Evolutionary conservation across 2,113 vertebrate genomes (phyloP).

Genomic region (Silurus asotus): DNA sequence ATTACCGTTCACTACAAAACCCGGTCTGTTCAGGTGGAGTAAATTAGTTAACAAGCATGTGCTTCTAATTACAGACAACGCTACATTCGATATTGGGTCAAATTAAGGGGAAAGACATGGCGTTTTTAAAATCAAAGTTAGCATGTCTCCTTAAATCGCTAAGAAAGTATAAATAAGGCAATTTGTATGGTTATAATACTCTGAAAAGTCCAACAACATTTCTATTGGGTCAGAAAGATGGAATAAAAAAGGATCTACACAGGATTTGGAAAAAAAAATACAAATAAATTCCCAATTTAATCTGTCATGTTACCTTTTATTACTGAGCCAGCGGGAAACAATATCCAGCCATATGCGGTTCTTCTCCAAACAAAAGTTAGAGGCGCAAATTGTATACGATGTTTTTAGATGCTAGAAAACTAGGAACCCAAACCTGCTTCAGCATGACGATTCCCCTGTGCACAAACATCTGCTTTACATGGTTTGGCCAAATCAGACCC

Average conservation of each 20-base stretch:
- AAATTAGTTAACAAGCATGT: constrained; percentile 18
- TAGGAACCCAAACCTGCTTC: no score
- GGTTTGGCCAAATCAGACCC: no score
- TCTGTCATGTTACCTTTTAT: not conserved
- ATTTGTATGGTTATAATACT: not conserved
- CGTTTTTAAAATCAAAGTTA: constrained; percentile 22
- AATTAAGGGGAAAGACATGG: constrained; percentile 10
- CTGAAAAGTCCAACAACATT: not conserved
- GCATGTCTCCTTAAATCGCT: constrained; percentile 2
- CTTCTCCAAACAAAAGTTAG: no score
- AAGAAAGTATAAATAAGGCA: not conserved
- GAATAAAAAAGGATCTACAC: not conserved
- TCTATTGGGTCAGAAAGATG: constrained; percentile 10
- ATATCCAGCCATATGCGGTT: no score
- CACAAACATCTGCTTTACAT: no score
- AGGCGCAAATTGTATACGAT: no score
- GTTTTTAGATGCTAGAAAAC: no score
- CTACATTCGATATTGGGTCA: constrained; percentile 1
- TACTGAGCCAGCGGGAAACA: not conserved
- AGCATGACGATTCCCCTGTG: no score
- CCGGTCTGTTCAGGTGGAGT: constrained; percentile 12
- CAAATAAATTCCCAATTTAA: no score
- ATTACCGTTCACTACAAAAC: constrained; percentile 25
- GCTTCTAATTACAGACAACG: constrained; percentile 11
- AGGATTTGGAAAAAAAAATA: not conserved